Evolutionary conservation across 2,888 invertebrate species (phyloP).

Genomic region (Phania funesta): DNA sequence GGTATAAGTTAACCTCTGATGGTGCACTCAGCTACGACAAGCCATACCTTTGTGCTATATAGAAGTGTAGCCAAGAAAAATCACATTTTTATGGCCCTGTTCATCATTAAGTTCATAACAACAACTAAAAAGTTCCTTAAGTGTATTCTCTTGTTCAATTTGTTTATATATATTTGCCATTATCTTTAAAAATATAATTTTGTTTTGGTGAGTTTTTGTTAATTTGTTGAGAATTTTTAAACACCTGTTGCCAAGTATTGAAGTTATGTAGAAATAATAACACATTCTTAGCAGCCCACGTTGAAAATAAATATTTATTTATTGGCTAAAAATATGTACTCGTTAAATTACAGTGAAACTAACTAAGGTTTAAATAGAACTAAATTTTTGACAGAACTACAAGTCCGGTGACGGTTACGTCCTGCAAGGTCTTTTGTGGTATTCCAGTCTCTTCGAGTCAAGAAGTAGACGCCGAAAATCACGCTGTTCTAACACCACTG

Average conservation of each 20-base stretch:
- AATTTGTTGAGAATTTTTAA: background rate
- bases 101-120: background rate
- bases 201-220: background rate
- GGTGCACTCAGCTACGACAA: too few species aligned
- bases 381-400: too few species aligned
- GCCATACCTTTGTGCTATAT: too few species aligned
- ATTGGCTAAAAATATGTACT: background rate
- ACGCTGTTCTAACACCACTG: too few species aligned
- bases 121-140: conserved; percentile 29
- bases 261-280: background rate
- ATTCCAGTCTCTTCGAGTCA: too few species aligned
- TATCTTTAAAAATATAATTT: conserved; percentile 4
- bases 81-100: too few species aligned
- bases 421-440: too few species aligned
- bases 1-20: too few species aligned
- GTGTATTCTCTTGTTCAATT: conserved; percentile 58
- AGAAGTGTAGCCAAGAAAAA: too few species aligned
- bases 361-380: too few species aligned
- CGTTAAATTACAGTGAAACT: background rate
- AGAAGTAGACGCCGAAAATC: too few species aligned
- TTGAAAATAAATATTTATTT: background rate
- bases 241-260: background rate
- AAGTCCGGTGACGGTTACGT: too few species aligned
- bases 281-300: background rate
- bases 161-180: conserved; percentile 29